phyloP scores from a whole-genome alignment of 2,113 vertebrate species.

The Stigmatopora argus region DNA sequence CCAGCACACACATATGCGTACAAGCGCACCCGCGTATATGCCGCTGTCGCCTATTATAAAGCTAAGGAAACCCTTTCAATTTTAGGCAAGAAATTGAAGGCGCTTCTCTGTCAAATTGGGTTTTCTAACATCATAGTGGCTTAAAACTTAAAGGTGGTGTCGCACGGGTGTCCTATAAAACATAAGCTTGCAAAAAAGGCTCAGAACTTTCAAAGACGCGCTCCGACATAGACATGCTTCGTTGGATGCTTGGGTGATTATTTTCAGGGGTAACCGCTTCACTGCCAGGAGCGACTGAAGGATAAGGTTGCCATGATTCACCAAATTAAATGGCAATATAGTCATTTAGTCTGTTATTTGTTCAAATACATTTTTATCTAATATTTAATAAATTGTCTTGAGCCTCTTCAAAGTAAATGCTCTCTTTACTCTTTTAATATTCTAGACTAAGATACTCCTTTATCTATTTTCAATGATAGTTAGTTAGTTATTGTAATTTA shows the following conservation, averaged over 20 bases:
- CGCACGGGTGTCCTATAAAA: constrained; percentile 3
- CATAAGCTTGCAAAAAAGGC: constrained; percentile 4
- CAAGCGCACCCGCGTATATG: constrained; percentile 2
- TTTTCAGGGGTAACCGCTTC: constrained; percentile 44
- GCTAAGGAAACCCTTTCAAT: constrained; percentile 56
- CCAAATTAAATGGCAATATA: no score
- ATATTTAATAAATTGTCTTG: no score
- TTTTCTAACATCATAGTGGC: constrained; percentile 17
- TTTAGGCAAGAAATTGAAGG: constrained; percentile 40
- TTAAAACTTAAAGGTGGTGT: constrained; percentile 7
- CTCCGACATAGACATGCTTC: constrained; percentile 4
- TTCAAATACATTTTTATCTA: no score
- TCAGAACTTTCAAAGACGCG: not conserved
- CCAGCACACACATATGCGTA: constrained; percentile 16
- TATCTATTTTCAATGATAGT: no score
- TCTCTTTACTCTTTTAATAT: no score
- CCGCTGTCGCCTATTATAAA: constrained; percentile 41
- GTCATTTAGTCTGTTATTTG: no score
- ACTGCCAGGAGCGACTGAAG: constrained; percentile 29
- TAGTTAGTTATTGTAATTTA: no score
- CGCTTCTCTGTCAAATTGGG: constrained; percentile 25
- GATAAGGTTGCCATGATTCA: not conserved
- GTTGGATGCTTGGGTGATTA: constrained; percentile 22
- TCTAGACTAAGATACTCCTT: no score
- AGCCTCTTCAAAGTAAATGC: no score